phyloP scores from a whole-genome alignment of 2,113 vertebrate species.

The Ifrita kowaldi region DNA sequence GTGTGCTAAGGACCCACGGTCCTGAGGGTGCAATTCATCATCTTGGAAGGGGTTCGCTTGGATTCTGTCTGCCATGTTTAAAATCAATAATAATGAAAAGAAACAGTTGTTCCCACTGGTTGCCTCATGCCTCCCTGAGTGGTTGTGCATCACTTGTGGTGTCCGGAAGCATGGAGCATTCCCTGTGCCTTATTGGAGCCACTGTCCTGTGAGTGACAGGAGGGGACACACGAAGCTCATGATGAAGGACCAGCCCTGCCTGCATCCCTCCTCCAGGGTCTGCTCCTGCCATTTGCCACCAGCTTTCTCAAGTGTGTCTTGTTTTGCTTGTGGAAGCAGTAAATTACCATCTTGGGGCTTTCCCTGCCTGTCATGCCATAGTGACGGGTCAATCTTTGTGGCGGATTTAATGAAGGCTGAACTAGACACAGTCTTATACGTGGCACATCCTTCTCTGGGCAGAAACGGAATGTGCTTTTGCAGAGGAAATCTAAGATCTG shows the following conservation, averaged over 20 bases:
- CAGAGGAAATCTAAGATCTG: neutral
- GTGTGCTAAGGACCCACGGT: neutral
- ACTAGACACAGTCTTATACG: neutral
- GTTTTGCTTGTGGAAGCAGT: neutral
- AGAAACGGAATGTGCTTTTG: neutral
- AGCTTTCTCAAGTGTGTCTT: neutral
- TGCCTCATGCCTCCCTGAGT: fast-evolving
- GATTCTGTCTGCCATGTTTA: neutral
- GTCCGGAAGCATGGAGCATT: neutral
- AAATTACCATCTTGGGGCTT: neutral
- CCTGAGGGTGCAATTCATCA: slow-evolving; percentile 15
- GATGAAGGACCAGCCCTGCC: neutral
- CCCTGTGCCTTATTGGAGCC: neutral
- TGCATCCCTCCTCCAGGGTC: neutral
- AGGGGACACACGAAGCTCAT: neutral
- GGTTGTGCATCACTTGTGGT: neutral
- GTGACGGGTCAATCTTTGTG: neutral
- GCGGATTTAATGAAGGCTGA: neutral
- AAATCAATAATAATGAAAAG: neutral
- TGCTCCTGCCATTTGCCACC: neutral
- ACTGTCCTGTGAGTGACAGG: neutral
- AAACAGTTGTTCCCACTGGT: neutral
- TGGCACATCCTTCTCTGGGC: neutral
- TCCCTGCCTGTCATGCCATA: neutral
- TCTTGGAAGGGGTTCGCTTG: neutral